A percentile compares a stretch with the other conserved stretches of the same genome.
Conservation (phyloP, 1,140 invertebrate genomes). For the Augochlora pura region DNA sequence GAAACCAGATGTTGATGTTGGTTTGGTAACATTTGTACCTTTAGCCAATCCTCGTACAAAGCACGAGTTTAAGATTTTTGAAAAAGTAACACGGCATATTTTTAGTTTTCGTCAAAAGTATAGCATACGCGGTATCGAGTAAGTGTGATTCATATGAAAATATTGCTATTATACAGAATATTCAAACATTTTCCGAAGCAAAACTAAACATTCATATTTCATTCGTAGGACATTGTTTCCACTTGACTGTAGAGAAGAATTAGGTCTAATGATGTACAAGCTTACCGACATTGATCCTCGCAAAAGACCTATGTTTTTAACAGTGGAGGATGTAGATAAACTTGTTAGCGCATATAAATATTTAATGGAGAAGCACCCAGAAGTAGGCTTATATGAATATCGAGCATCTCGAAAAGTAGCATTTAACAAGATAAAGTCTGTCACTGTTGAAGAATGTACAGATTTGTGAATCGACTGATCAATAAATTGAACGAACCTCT, state of each 20-base stretch:
- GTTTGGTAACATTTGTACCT: constrained; percentile 94
- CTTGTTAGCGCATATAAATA: constrained; percentile 89
- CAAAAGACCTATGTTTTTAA: constrained; percentile 85
- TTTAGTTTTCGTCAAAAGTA: constrained; percentile 95
- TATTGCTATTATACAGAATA: background rate
- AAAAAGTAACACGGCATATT: constrained; percentile 93
- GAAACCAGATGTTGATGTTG: constrained; percentile 97
- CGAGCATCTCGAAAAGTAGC: constrained; percentile 81
- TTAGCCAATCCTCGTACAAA: constrained; percentile 85
- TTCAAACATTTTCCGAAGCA: background rate
- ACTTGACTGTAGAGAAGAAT: constrained; percentile 82
- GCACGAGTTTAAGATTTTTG: constrained; percentile 91
- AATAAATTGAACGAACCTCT: background rate
- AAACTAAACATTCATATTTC: constrained; percentile 18
- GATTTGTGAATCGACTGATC: constrained; percentile 24
- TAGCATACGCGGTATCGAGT: constrained; percentile 85
- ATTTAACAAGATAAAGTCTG: background rate
- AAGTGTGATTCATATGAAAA: constrained; percentile 56
- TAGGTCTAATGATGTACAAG: constrained; percentile 86
- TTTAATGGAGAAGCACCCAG: constrained; percentile 86
- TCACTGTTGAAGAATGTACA: constrained; percentile 30
- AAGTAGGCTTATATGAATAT: constrained; percentile 86
- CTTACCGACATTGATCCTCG: constrained; percentile 87
- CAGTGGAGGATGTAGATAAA: constrained; percentile 89
- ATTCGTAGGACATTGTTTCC: constrained; percentile 89